Evolutionary conservation across 1,140 invertebrate genomes (phyloP), one percentile per base, ranked within the genome.

Genomic region (Euglossa dilemma): DNA sequence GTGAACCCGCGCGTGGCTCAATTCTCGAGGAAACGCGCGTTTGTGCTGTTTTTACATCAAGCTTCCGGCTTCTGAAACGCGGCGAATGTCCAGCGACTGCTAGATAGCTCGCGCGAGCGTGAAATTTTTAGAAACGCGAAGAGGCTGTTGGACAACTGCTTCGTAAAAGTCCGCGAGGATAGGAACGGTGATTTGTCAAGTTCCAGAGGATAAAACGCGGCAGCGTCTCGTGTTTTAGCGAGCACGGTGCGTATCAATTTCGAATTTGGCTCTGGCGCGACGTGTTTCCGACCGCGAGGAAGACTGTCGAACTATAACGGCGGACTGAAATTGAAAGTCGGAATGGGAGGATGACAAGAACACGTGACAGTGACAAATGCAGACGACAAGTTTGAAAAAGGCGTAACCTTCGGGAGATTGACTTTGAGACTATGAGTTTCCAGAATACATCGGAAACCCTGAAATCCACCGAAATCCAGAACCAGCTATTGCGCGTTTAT

Each of bases 281-380:
- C 70, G 16, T 56, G 23, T 56, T 72, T 56, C 23, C n/a, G 50
- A 72, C 56, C 14, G 20, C 6, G n/a, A 3, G 50, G 43, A 23
- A 56, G 70, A 71, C 70, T 23, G 50, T 45, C 11, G n/a, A 25
- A 23, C 25, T 72, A 56, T 72, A 72, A 23, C 70, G 18, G 23
- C 25, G 52, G 2, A 56, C 50, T 72, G 36, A 74, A 74, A 56
- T 59, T 57, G 71, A 36, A 61, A 7, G 71, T 61, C 25, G 71
- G 54, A 74, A 59, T 59, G 71, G 56, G 56, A 54, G 52, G 52
- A 72, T 56, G 70, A 72, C 70, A 72, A n/a, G 71, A 59, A 59
- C 71, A 61, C 36, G 56, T 47, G 73, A 63, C 73, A 76, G 59
- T 76, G 73, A 76, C 73, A 63, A 63, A 63, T 61, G 54, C n/a